Base-by-base conservation (phyloP, 2,888 invertebrate genomes). In the Drosophila nr. medialis region DNA sequence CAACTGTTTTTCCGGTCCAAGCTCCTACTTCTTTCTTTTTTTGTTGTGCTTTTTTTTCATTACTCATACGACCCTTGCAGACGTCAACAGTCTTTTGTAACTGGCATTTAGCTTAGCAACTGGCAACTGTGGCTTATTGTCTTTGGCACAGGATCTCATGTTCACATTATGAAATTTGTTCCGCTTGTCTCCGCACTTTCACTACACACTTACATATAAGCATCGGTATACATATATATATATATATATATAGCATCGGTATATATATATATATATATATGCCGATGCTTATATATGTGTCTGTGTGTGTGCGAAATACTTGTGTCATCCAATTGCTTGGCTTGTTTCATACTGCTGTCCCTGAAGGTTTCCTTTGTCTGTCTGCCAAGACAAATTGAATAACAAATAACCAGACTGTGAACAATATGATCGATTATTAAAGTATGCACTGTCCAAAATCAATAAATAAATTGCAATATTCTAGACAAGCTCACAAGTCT, bases 1-100 rank as follows among this genome's bases (percentile, higher is more conserved):
- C 75, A 60, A 68, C 42, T 58, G 59, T 71, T 64, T 55, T 59
- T 56, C 36, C 58, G 36, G 15, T 11, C 36, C 21, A 64, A 60
- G 53, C 51, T 36, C 0, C 29, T 7, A 8, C n/a, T 8, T 2
- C 2, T 2, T 2, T 15, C 3, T 36, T n/a, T 34, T 6, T 34
- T 29, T 29, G 15, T 13, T 55, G n/a, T 56, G 5, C 18, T 24
- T 15, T 50, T 77, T 76, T 76, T 79, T 86, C 87, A 89, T 85
- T 89, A 85, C 87, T 85, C 85, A 85, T 85, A 81, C 80, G 82
- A 72, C 72, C 54, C 66, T 55, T 74, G 50, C 42, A 59, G 62
- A 60, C 61, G 56, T 62, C 21, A 38, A 45, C 63, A 51, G 66
- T 50, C 40, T 59, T 55, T 66, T 75, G 64, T 29, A 40, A 36